These are phyloP conservation scores for Nanorana parkeri DNA, from an alignment of 2,113 vertebrate species.

Conservation along the genomic window DNA sequence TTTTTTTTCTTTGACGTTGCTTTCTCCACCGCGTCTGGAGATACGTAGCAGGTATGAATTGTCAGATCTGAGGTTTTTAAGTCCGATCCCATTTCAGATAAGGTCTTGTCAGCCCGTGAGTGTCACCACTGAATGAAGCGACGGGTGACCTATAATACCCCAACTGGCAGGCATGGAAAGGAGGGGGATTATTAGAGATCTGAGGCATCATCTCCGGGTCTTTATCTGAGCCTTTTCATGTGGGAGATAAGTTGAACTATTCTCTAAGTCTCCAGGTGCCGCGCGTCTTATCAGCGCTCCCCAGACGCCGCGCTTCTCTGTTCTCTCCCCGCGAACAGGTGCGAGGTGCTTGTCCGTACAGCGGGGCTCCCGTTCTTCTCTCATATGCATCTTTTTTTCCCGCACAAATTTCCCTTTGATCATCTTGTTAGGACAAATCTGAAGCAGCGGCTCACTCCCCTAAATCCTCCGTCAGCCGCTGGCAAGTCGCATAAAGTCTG, in stretches of 20 bases:
- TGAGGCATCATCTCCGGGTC: constrained; percentile 26
- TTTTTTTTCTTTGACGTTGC: too few relatives aligned
- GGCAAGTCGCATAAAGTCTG: background rate
- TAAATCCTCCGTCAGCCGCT: constrained; percentile 9
- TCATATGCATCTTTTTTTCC: background rate
- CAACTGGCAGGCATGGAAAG: background rate
- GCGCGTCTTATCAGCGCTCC: constrained; percentile 46
- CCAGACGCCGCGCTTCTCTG: constrained; percentile 2
- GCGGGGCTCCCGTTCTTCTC: constrained; percentile 33
- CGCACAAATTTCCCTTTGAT: constrained; percentile 47
- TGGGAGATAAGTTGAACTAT: constrained; percentile 42
- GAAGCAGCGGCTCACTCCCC: constrained; percentile 29
- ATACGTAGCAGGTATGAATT: background rate
- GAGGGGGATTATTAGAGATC: constrained; percentile 44
- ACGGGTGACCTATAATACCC: constrained; percentile 6
- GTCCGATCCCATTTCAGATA: constrained; percentile 29
- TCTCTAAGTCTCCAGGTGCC: constrained; percentile 14
- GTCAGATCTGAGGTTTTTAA: background rate
- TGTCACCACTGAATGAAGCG: background rate
- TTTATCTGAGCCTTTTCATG: constrained; percentile 49
- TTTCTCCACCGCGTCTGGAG: too few relatives aligned
- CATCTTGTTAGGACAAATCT: constrained; percentile 49
- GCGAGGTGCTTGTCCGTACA: constrained; percentile 35
- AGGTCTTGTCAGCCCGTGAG: background rate
- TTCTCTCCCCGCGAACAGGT: constrained; percentile 11